These are phyloP conservation scores for Dallia pectoralis DNA, from an alignment of 2,797 vertebrate genomes.

Conservation along the genomic window DNA sequence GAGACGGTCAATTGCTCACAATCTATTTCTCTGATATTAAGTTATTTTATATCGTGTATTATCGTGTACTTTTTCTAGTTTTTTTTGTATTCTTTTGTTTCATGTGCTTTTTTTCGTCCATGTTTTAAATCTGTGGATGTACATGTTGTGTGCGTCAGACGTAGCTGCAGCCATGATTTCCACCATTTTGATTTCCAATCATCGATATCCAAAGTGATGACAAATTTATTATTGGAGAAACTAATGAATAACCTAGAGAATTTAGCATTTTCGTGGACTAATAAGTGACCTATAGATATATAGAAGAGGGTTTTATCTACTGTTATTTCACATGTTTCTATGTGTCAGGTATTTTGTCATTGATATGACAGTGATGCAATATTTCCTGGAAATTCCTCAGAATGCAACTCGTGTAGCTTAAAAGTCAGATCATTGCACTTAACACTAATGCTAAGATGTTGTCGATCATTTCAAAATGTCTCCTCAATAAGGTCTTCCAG, in stretches of 20 bases:
- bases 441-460: conserved; percentile 45
- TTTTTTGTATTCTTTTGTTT: conserved; percentile 39
- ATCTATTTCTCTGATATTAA: conserved; percentile 25
- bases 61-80: conserved; percentile 30
- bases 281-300: conserved; percentile 26
- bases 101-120: conserved; percentile 28
- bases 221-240: background rate
- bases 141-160: conserved; percentile 43
- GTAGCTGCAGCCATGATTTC: background rate
- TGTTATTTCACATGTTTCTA: conserved; percentile 7
- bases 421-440: conserved; percentile 4
- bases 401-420: conserved; percentile 14
- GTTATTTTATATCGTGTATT: conserved; percentile 33
- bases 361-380: conserved; percentile 29
- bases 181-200: conserved; percentile 26
- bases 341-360: conserved; percentile 3
- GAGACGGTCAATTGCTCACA: conserved; percentile 32
- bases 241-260: too few species aligned
- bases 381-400: background rate
- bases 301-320: conserved; percentile 44
- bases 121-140: conserved; percentile 53
- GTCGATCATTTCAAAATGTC: conserved; percentile 24
- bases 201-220: conserved; percentile 17
- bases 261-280: too few species aligned
- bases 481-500: conserved; percentile 57